Base-by-base conservation (phyloP, 2,797 vertebrate genomes). In the Botia almorhae region DNA sequence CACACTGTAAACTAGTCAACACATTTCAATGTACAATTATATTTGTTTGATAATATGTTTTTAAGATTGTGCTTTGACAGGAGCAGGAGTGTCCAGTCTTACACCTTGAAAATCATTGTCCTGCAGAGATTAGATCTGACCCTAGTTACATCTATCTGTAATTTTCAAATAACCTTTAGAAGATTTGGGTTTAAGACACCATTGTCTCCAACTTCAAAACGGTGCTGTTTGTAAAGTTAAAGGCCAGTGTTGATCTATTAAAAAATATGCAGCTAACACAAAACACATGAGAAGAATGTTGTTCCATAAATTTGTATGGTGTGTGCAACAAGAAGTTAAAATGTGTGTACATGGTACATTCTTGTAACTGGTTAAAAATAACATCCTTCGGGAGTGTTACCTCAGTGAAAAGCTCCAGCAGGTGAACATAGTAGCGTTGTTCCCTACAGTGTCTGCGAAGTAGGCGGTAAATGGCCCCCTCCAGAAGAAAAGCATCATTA, bases 341-440 rank as follows among this genome's bases (percentile, higher is more conserved):
- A 33, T 53, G 17, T 63, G 14, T 58, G 6, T 60, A 46, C 16
- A 0, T 6, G 68, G 78, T 33, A 63, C 26, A 33, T 16, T 17
- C 39, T 61, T 39, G 39, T 23, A 70, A 17, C 11, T 13, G 16
- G 17, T 7, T 43, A n/a, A 71, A 58, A 39, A 39, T 1, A 39
- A 39, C 36, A 39, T 39, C 36, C 36, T 69, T 7, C 23, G 53
- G 11, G 8, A n/a, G 17, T 63, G 14, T 58, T 84, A 98, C 98
- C 95, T 98, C 94, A 50, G 94, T 89, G 87, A 99, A 99, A 0
- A 99, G 95, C 89, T 99, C 98, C 0, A 99, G 86, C 7, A 99
- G 91, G 80, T 95, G 90, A 58, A 97, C 61, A 33, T 99, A 99
- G 86, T 95, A 98, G 0, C 93, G 91, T 69, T 94, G 93, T 13